Evolutionary conservation across 2,888 invertebrate genomes (phyloP), one percentile per base, ranked within the genome.

Genomic region (Epirrhoe alternata): DNA sequence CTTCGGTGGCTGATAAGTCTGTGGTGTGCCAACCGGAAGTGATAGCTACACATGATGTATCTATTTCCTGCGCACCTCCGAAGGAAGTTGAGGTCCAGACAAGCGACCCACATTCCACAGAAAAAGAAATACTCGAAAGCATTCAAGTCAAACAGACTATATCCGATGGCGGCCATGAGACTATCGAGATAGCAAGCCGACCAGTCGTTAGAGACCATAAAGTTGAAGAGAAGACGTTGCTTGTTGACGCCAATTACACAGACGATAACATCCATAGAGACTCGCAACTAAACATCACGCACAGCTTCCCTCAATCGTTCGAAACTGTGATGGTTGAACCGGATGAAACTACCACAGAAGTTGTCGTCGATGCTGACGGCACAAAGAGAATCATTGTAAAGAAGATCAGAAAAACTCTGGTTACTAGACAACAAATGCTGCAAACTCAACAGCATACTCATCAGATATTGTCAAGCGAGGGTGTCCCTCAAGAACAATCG

Each of bases 241-340:
- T 95, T 35, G 95, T 97, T 7, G 96, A 97, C 82, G 97, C 97
- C 74, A 95, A 95, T 76, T 97, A 97, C 75, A 94, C 92, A 82
- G 94, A 94, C 61, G 89, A 89, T 60, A 88, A 93, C 42, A 78
- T 91, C 6, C 86, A 88, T 16, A 94, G 94, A 80, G 94, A 95
- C 60, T 95, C 96, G 0, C 95, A 96, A 77, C 83, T 97, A 14
- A 96, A 95, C 76, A 96, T 97, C 42, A 94, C 95, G 7, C 97
- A 96, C 79, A 95, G 95, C 57, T 89, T 95, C 35, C 96, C 97
- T 0, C 96, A 96, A 76, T 94, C 97, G 0, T 97, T 97, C 79
- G 97, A 97, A 86, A 97, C 97, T 0, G 94, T 97, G 5, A 95
- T 97, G 82, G 95, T 96, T 0, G 97, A 97, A 83, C 97, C 97